These are phyloP conservation scores for Melanotus villosus DNA, from an alignment of 2,888 invertebrate genomes.

Conservation along the genomic window DNA sequence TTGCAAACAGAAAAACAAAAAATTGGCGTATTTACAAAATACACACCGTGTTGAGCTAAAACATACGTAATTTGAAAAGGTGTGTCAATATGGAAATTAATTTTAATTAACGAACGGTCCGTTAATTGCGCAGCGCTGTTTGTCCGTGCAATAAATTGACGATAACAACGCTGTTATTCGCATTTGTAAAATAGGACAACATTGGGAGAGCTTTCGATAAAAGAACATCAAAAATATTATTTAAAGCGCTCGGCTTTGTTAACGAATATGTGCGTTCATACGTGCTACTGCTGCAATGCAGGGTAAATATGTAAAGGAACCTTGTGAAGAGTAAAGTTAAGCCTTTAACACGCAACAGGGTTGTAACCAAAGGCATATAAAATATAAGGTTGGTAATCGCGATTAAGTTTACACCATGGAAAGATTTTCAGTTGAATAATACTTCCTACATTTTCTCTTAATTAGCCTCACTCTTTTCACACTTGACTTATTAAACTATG, in stretches of 20 bases:
- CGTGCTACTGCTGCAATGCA: slow-evolving; percentile 6
- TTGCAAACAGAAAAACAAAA: too few relatives aligned
- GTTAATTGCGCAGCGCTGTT: slow-evolving; percentile 16
- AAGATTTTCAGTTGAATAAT: neutral
- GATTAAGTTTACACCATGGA: neutral
- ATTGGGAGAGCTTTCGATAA: neutral
- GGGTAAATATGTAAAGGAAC: neutral
- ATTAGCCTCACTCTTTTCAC: too few relatives aligned
- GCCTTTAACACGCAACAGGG: neutral
- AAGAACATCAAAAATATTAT: neutral
- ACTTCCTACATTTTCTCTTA: neutral
- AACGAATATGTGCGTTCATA: neutral
- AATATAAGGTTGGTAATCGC: neutral
- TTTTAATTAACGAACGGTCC: slow-evolving; percentile 17
- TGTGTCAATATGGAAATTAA: slow-evolving; percentile 14
- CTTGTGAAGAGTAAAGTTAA: neutral
- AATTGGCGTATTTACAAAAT: too few relatives aligned
- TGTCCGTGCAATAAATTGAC: slow-evolving; percentile 11
- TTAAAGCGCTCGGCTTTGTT: too few relatives aligned
- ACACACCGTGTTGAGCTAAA: too few relatives aligned
- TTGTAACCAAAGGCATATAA: neutral
- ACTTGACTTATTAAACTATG: too few relatives aligned
- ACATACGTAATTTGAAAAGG: neutral
- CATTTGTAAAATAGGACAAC: neutral
- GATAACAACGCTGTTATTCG: neutral